A percentile compares a stretch with the other conserved stretches of the same genome.
Conservation (phyloP, 2,113 vertebrate genomes). For the Macroglossus sobrinus region DNA sequence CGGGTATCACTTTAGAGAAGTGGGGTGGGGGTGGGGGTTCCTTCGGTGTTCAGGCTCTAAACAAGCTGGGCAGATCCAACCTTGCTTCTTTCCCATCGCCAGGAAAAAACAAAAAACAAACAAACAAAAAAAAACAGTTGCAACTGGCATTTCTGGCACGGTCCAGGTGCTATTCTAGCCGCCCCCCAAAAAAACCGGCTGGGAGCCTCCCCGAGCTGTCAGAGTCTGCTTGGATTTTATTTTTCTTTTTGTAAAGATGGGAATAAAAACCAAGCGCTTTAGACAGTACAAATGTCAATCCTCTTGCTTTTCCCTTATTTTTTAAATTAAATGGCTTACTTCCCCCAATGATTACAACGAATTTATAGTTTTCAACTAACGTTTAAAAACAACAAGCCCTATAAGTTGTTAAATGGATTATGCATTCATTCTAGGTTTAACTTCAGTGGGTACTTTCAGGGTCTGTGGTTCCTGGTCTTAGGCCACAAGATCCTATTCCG, state of each 20-base stretch:
- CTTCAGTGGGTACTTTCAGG: not conserved
- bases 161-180: slow-evolving; percentile 33
- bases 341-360: slow-evolving; percentile 44
- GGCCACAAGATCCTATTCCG: not conserved
- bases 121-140: not conserved
- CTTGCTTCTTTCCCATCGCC: not conserved
- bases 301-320: slow-evolving; percentile 47
- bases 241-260: slow-evolving; percentile 52
- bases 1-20: slow-evolving; percentile 21
- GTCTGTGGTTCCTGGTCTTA: not conserved
- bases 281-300: not conserved
- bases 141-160: not conserved
- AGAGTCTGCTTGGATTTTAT: slow-evolving; percentile 21
- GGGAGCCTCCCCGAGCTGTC: not conserved
- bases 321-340: slow-evolving; percentile 5
- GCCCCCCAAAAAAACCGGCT: not conserved
- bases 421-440: not conserved
- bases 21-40: not conserved
- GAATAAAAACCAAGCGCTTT: slow-evolving; percentile 22
- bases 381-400: not conserved
- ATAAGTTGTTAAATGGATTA: not conserved
- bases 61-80: not conserved
- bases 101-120: no score
- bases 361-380: slow-evolving; percentile 21
- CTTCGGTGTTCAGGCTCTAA: not conserved